A percentile compares a stretch with the other conserved stretches of the same genome.
These are phyloP conservation scores for Drosophila persimilis DNA, from an alignment of 1,140 invertebrate genomes.

Conservation along the genomic window DNA sequence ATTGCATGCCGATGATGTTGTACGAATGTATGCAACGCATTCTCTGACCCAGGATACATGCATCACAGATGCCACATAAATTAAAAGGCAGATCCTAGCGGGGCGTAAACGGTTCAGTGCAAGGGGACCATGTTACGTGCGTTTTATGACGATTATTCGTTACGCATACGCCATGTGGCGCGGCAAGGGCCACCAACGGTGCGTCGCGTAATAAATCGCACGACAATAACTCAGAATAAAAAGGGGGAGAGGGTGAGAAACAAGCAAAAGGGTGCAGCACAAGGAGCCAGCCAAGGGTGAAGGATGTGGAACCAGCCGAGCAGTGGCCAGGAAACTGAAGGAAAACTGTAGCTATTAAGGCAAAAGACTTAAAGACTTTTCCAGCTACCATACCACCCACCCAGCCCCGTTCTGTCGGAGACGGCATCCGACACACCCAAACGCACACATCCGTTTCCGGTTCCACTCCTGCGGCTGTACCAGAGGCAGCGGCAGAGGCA, in stretches of 20 bases:
- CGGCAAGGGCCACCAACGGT: constrained; percentile 30
- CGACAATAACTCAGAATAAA: constrained; percentile 69
- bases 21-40: too few species aligned
- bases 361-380: constrained; percentile 75
- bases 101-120: constrained; percentile 38
- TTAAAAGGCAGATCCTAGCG: constrained; percentile 18
- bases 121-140: constrained; percentile 25
- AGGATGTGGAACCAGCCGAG: constrained; percentile 5
- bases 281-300: constrained; percentile 8
- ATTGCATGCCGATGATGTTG: too few species aligned
- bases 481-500: background rate
- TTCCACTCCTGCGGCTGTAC: constrained; percentile 12
- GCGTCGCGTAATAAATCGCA: constrained; percentile 69
- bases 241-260: constrained; percentile 10
- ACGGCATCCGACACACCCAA: constrained; percentile 7
- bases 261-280: background rate
- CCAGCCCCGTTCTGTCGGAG: constrained; percentile 7
- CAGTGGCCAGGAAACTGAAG: constrained; percentile 40
- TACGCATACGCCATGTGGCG: constrained; percentile 75
- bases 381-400: constrained; percentile 14
- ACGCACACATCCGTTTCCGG: constrained; percentile 53
- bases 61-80: constrained; percentile 23
- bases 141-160: constrained; percentile 62
- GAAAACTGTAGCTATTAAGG: constrained; percentile 70
- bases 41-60: too few species aligned